Percentiles rank a stretch among this genome's conserved stretches.
These are phyloP conservation scores for Denticeps clupeoides DNA, from an alignment of 2,797 vertebrate genomes.

Conservation along the genomic window DNA sequence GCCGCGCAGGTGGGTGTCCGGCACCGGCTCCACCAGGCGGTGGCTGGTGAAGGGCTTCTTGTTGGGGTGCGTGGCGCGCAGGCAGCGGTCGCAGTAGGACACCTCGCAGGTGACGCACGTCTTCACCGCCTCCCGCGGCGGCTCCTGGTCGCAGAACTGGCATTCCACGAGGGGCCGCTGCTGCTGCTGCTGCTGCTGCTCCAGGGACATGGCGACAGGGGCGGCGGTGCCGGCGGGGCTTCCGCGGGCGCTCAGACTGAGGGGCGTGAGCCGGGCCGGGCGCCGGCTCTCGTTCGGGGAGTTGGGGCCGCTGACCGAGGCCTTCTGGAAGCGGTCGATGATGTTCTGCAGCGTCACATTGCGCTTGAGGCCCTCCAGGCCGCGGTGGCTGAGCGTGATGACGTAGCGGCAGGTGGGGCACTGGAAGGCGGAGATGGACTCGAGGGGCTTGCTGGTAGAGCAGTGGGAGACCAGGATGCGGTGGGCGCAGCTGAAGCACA, in stretches of 20 bases:
- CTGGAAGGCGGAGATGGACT: conserved; percentile 93
- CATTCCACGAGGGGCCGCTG: conserved; percentile 73
- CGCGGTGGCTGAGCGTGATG: conserved; percentile 95
- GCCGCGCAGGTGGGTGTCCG: conserved; percentile 87
- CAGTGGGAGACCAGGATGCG: conserved; percentile 91
- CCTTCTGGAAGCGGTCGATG: conserved; percentile 98
- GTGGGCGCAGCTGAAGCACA: conserved; percentile 94
- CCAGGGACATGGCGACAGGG: conserved; percentile 44
- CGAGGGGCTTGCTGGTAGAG: conserved; percentile 80
- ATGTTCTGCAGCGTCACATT: conserved; percentile 99
- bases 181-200: conserved; percentile 39
- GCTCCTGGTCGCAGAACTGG: conserved; percentile 97
- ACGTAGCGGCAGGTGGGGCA: conserved; percentile 97
- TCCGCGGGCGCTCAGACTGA: conserved; percentile 59
- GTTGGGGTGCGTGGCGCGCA: conserved; percentile 93
- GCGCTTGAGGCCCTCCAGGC: conserved; percentile 94
- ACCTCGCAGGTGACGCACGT: conserved; percentile 96
- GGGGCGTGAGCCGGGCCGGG: conserved; percentile 59
- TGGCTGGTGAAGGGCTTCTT: conserved; percentile 98
- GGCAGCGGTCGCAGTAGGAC: conserved; percentile 93
- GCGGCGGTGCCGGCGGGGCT: conserved; percentile 52
- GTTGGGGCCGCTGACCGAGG: conserved; percentile 84
- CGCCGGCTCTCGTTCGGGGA: conserved; percentile 88
- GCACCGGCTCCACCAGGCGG: conserved; percentile 87
- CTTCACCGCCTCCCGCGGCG: conserved; percentile 87